These are phyloP conservation scores for Actenoides hombroni DNA, from an alignment of 2,113 vertebrate genomes.

Conservation along the genomic window DNA sequence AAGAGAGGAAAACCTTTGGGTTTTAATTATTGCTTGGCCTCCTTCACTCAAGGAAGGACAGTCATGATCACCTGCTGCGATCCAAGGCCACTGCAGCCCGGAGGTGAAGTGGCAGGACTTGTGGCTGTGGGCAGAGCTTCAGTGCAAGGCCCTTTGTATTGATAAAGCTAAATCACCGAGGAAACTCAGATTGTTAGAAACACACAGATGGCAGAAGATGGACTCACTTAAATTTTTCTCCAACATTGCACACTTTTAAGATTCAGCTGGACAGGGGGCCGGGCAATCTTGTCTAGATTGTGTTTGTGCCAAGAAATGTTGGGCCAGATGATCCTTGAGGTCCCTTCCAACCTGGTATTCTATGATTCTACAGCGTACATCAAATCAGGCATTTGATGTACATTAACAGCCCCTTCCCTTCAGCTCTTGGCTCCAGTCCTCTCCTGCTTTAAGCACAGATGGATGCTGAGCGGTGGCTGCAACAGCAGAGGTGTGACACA, in stretches of 20 bases:
- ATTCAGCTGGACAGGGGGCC: neutral
- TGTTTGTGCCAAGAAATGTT: neutral
- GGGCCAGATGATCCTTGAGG: neutral
- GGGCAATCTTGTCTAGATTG: neutral
- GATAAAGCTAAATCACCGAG: neutral
- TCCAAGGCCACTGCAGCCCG: neutral
- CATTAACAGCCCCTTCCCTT: neutral
- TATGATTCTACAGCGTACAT: neutral
- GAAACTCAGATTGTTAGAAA: neutral
- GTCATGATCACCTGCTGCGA: accelerated
- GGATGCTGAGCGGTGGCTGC: neutral
- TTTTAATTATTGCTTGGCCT: neutral
- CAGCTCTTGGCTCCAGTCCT: neutral
- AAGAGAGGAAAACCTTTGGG: neutral
- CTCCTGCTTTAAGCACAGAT: neutral
- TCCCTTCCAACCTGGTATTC: neutral
- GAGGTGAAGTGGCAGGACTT: accelerated
- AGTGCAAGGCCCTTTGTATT: neutral
- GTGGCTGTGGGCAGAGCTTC: accelerated
- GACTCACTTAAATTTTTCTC: neutral
- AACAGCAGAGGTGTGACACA: neutral
- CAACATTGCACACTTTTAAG: neutral
- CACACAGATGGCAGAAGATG: neutral
- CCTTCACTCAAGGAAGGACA: neutral
- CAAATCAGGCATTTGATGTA: neutral